phyloP scores from a whole-genome alignment of 1,140 invertebrate genomes.

The Nomia melanderi region DNA sequence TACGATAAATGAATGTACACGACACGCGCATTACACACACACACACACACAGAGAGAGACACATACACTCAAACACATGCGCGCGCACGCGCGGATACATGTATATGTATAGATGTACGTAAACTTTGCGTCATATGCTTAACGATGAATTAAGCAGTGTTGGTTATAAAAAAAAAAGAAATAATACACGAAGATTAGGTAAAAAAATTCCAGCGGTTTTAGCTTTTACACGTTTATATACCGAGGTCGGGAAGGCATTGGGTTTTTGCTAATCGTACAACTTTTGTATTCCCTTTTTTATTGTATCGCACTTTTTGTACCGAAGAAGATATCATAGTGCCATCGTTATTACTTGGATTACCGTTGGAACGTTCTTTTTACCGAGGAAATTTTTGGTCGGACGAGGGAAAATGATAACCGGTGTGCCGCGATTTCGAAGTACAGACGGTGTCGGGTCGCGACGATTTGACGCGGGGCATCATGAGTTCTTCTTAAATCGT shows the following conservation, averaged over 20 bases:
- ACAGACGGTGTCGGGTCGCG: too few species aligned
- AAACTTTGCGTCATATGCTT: conserved; percentile 23
- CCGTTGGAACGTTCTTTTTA: conserved; percentile 14
- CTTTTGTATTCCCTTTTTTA: conserved; percentile 50
- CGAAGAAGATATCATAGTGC: conserved; percentile 7
- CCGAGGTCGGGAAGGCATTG: conserved; percentile 39
- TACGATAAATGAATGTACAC: conserved; percentile 19
- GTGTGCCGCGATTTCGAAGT: background rate
- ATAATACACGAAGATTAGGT: too few species aligned
- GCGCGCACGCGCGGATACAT: background rate
- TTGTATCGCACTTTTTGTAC: conserved; percentile 36
- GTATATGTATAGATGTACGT: conserved; percentile 17
- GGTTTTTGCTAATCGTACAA: conserved; percentile 51
- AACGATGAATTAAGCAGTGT: conserved; percentile 9
- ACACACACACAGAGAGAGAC: background rate
- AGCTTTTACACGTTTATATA: conserved; percentile 57
- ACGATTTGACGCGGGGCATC: background rate
- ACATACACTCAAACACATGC: background rate
- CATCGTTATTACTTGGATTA: conserved; percentile 22
- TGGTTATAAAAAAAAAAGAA: background rate
- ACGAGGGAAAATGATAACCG: background rate
- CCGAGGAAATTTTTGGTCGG: background rate
- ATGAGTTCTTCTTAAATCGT: conserved; percentile 6
- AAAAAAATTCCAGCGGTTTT: conserved; percentile 31
- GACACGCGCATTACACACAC: background rate